Conservation (phyloP, 2,113 vertebrate species). For the Etia nguti region DNA sequence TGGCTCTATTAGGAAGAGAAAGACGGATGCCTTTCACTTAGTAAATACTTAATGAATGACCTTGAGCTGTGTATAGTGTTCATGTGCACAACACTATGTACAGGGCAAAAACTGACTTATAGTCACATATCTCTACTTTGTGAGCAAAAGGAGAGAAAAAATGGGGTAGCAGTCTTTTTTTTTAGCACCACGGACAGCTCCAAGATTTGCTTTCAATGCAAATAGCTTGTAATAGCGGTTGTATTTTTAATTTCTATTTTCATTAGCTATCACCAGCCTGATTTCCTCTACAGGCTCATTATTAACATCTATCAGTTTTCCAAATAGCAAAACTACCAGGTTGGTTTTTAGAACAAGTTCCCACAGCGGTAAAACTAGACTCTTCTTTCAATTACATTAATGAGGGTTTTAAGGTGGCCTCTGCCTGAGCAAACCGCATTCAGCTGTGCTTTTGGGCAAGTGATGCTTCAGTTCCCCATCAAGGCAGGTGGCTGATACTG, state of each 20-base stretch:
- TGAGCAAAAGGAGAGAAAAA: neutral
- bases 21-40: neutral
- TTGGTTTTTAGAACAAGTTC: neutral
- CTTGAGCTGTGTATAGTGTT: neutral
- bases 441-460: neutral
- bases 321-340: neutral
- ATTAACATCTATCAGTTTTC: constrained; percentile 20
- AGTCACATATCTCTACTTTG: neutral
- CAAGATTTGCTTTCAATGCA: neutral
- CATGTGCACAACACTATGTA: neutral
- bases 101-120: neutral
- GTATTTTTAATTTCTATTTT: constrained; percentile 4
- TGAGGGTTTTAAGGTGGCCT: neutral
- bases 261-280: neutral
- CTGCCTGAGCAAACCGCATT: neutral
- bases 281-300: constrained; percentile 12
- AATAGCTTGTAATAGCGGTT: neutral
- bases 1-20: neutral
- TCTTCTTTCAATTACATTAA: constrained; percentile 16
- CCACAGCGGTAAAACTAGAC: neutral
- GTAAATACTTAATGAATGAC: neutral
- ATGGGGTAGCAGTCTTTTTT: neutral
- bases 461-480: neutral
- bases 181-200: constrained; percentile 44
- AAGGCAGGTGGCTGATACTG: neutral